phyloP scores from a whole-genome alignment of 2,888 invertebrate genomes.

The Helobdella robusta region DNA sequence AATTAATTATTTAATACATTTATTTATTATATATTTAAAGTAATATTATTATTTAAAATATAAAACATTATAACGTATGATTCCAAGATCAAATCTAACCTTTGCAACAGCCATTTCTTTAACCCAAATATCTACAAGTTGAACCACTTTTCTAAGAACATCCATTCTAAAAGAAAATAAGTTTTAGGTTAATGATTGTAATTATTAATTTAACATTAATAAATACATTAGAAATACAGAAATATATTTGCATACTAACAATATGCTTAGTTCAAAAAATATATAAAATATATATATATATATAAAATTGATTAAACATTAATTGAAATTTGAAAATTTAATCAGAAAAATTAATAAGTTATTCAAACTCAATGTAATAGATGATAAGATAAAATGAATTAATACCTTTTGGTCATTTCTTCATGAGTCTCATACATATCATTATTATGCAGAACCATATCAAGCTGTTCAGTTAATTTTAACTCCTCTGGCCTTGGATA shows the following conservation, averaged over 20 bases:
- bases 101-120: constrained; percentile 69
- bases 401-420: constrained; percentile 68
- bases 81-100: constrained; percentile 36
- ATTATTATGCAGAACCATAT: constrained; percentile 67
- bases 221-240: no score
- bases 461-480: constrained; percentile 66
- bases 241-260: no score
- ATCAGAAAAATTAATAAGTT: no score
- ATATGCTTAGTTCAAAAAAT: no score
- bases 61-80: neutral
- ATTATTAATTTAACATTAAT: no score
- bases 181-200: no score
- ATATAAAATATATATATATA: no score
- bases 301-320: no score
- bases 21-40: neutral
- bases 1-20: neutral
- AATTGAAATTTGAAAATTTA: no score
- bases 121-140: constrained; percentile 87
- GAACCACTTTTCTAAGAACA: constrained; percentile 67
- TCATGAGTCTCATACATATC: constrained; percentile 82
- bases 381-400: no score
- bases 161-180: constrained; percentile 51
- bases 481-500: constrained; percentile 70
- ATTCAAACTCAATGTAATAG: no score
- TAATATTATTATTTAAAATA: neutral